Percentiles rank a stretch among this genome's conserved stretches.
Conservation (phyloP, 2,113 vertebrate genomes). For the Pangasianodon hypophthalmus region DNA sequence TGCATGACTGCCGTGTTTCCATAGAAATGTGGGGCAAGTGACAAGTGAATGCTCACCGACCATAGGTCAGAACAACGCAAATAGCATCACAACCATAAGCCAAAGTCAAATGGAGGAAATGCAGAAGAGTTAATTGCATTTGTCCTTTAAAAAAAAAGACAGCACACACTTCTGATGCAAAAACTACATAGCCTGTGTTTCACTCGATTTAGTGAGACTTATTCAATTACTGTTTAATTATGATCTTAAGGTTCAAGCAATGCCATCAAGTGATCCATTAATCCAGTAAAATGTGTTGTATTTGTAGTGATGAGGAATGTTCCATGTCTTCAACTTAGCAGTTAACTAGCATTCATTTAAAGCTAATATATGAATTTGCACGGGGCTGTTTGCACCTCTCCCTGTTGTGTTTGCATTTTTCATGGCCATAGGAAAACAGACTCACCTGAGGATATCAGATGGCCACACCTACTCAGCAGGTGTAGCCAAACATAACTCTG, state of each 20-base stretch:
- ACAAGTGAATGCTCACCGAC: background rate
- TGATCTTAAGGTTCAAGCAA: background rate
- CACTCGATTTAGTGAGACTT: background rate
- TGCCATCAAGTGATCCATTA: background rate
- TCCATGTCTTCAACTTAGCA: background rate
- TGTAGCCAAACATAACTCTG: conserved; percentile 61
- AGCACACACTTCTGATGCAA: background rate
- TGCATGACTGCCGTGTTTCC: conserved; percentile 22
- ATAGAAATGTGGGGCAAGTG: conserved; percentile 32
- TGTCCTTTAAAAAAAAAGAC: background rate
- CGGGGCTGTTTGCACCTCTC: background rate
- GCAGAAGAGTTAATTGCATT: background rate
- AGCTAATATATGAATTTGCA: no score
- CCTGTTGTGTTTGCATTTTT: conserved; percentile 40
- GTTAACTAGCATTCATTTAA: background rate
- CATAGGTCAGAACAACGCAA: conserved; percentile 17
- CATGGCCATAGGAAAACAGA: conserved; percentile 39
- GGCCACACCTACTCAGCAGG: conserved; percentile 68
- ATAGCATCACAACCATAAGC: background rate
- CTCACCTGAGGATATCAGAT: conserved; percentile 54
- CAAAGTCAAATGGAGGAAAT: background rate
- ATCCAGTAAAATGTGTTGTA: background rate
- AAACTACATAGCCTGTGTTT: background rate
- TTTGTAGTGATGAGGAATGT: background rate
- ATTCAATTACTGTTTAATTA: background rate